A percentile compares a stretch with the other conserved stretches of the same genome.
These are phyloP conservation scores for Hypolimnas misippus DNA, from an alignment of 2,888 invertebrate genomes.

Conservation along the genomic window DNA sequence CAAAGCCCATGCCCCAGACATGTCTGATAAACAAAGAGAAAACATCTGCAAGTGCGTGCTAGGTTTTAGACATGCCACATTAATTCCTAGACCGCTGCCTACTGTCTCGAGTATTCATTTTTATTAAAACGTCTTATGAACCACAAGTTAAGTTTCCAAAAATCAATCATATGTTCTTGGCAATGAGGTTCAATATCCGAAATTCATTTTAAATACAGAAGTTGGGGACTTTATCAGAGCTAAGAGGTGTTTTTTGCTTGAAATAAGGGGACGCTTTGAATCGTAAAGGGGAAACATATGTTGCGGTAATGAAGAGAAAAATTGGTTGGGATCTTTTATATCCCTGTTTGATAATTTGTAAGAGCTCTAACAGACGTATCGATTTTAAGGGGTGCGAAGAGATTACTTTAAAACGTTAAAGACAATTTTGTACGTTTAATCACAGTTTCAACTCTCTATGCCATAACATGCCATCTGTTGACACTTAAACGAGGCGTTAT, in stretches of 20 bases:
- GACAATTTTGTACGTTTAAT: not conserved
- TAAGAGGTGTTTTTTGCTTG: constrained; percentile 35
- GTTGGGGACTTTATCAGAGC: constrained; percentile 32
- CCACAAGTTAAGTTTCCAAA: not conserved
- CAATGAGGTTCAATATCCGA: constrained; percentile 20
- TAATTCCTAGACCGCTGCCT: constrained; percentile 78
- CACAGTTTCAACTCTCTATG: not conserved
- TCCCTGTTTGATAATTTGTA: constrained; percentile 9
- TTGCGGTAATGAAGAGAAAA: constrained; percentile 51
- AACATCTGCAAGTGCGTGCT: constrained; percentile 65
- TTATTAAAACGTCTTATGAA: constrained; percentile 41
- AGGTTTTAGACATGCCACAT: constrained; percentile 74
- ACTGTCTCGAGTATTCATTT: constrained; percentile 67
- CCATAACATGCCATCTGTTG: not conserved
- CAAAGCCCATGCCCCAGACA: constrained; percentile 50
- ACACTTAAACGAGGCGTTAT: no score
- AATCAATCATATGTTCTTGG: not conserved
- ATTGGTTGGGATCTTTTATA: constrained; percentile 27
- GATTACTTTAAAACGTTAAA: not conserved
- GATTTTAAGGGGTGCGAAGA: not conserved
- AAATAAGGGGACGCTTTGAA: constrained; percentile 36
- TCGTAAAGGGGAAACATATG: constrained; percentile 40
- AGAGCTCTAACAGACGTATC: not conserved
- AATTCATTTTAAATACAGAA: not conserved
- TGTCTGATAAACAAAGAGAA: constrained; percentile 60